Evolutionary conservation across 2,797 vertebrate genomes (phyloP), one percentile per base, ranked within the genome.

Genomic region (Coendou prehensilis): DNA sequence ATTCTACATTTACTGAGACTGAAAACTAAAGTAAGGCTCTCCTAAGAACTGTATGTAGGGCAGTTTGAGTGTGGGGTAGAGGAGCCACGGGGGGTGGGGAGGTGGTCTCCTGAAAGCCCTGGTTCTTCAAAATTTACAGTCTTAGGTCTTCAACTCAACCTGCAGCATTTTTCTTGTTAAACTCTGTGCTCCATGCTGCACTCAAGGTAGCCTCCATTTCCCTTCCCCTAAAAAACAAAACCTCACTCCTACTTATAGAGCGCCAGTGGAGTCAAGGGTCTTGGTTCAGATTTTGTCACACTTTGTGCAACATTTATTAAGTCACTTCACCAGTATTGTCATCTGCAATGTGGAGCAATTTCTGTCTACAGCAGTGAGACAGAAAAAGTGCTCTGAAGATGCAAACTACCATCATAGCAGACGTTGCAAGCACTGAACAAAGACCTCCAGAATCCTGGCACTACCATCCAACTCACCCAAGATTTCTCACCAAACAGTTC

Each of bases 371-470:
- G 15, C 64, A 1, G 3, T 6, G 33, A 67, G 18, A 11, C 3
- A 18, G 20, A 57, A 23, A 69, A 50, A 22, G 3, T 23, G 4
- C 45, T 75, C 37, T 71, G 30, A 15, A 59, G 45, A 73, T 1
- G 57, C 41, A 5, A 33, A 11, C 13, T 45, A 18, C 75, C 33
- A 30, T 37, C 73, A 9, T 6, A 1, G 6, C 1, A 17, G 9
- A 20, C 9, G 9, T 0, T 7, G 10, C 2, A 23, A 47, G 10
- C 67, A 10, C 47, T 4, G 1, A 95, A 97, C 96, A 98, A 98
- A 97, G 92, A 75, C 69, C 54, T 93, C 45, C 23, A 50, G 17
- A 64, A 50, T n/a, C 22, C 41, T 1, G 37, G 47, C 5, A 9
- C 61, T 37, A 50, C 30, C 28, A 4, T 2, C 41, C 79, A 33